Base-by-base conservation (phyloP, 1,140 invertebrate species). In the Drosophila triauraria region DNA sequence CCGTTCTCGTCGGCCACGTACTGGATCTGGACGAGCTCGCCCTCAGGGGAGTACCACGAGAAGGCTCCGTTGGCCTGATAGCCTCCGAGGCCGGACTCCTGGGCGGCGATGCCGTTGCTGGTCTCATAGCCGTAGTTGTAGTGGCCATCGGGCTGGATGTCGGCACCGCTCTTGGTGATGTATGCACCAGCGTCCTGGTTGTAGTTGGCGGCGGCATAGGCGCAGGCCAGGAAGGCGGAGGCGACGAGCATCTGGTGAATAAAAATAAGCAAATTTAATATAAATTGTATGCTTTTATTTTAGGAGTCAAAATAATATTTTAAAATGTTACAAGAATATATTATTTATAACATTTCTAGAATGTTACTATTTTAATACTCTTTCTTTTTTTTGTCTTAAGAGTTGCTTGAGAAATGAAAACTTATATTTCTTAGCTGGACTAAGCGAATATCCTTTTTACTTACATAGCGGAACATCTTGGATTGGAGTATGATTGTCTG, bases 1-100 rank as follows among this genome's bases (percentile, higher is more conserved):
- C 96, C 96, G 69, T 95, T 95, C 82, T 96, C 95, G 80, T 97
- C 96, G 27, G 96, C 96, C 9, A 95, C 94, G 93, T 97, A 97
- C 9, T 91, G 81, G 3, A 95, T 65, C 35, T 92, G 78, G 54
- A 94, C 85, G 0, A 81, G 91, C 72, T 92, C 62, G 23, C 94
- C 93, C 72, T 94, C 93, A 0, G 91, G 91, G 3, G 86, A 93
- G 48, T 59, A 78, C n/a, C 61, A 92, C 2, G 76, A 58, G 70
- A n/a, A 75, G 5, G 58, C 51, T 44, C 91, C 91, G 3, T 8
- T 32, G 8, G 62, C 82, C 25, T 68, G 40, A 8, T 27, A 0
- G n/a, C 78, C 72, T 43, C 80, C 91, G 32, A 72, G 8, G 44
- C 95, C 95, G 42, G 92, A 87, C 60, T 95, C 95, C 72, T 95